These are phyloP conservation scores for Meiosimyza platycephala DNA, from an alignment of 2,888 invertebrate genomes.

Conservation along the genomic window DNA sequence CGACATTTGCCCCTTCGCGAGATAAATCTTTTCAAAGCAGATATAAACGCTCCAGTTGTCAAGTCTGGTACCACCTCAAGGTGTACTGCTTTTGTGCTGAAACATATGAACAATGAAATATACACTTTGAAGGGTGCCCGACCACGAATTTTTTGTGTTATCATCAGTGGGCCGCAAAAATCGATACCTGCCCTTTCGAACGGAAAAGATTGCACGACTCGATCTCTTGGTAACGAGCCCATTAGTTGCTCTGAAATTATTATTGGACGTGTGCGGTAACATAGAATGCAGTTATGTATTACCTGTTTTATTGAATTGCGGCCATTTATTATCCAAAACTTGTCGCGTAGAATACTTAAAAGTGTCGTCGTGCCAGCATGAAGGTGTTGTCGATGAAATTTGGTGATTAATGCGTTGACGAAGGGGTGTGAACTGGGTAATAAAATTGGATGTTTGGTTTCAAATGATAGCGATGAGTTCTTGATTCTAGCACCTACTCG, in stretches of 20 bases:
- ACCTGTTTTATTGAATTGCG: background rate
- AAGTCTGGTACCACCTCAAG: constrained; percentile 43
- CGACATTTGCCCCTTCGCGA: background rate
- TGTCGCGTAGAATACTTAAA: too few species aligned
- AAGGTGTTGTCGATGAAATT: too few species aligned
- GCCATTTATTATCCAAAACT: background rate
- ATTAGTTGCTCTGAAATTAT: background rate
- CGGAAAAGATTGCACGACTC: too few species aligned
- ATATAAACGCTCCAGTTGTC: constrained; percentile 39
- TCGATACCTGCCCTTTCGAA: constrained; percentile 30
- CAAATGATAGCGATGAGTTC: too few species aligned
- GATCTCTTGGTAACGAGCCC: too few species aligned
- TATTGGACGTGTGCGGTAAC: background rate
- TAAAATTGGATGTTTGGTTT: too few species aligned
- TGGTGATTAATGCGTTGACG: too few species aligned
- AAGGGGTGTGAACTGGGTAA: too few species aligned
- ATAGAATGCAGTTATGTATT: background rate
- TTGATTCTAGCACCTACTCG: too few species aligned
- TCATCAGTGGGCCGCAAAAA: constrained; percentile 37
- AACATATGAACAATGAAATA: constrained; percentile 31
- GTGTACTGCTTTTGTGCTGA: constrained; percentile 43
- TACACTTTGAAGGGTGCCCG: constrained; percentile 38
- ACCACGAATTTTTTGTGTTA: constrained; percentile 29
- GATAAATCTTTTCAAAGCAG: background rate
- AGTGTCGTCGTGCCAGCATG: too few species aligned